phyloP scores from a whole-genome alignment of 2,113 vertebrate genomes.

The Tragelaphus buxtoni region DNA sequence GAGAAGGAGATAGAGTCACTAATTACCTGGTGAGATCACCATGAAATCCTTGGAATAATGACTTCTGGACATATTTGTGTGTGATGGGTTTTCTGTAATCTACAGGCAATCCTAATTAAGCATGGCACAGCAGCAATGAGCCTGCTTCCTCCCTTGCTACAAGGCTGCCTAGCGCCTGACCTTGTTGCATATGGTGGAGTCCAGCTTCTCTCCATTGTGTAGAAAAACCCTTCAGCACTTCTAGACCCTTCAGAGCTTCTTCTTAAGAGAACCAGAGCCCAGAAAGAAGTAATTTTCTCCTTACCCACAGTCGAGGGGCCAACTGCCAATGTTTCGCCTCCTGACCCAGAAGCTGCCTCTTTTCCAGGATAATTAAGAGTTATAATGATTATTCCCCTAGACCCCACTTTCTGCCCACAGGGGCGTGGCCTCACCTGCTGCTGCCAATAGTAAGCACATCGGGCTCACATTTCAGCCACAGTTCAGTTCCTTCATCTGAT shows the following conservation, averaged over 20 bases:
- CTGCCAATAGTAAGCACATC: not conserved
- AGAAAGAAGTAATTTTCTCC: not conserved
- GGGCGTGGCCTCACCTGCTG: not conserved
- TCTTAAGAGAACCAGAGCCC: not conserved
- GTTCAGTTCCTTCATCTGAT: constrained; percentile 23
- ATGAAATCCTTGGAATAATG: not conserved
- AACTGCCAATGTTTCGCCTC: not conserved
- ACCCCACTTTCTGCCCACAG: not conserved
- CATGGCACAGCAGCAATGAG: not conserved
- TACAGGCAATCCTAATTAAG: not conserved
- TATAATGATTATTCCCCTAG: not conserved
- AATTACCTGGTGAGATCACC: not conserved
- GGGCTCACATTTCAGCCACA: not conserved
- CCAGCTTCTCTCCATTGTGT: not conserved
- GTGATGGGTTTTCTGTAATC: not conserved
- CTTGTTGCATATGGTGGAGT: not conserved
- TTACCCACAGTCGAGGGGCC: not conserved
- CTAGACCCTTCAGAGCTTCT: not conserved
- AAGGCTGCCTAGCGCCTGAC: not conserved
- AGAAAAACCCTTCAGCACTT: not conserved
- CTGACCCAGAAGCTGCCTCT: not conserved
- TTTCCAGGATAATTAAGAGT: not conserved
- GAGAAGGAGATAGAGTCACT: not conserved
- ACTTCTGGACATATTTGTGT: not conserved
- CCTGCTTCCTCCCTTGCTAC: not conserved